Conservation (phyloP, 2,113 vertebrate species). For the Periophthalmodon schlosseri region DNA sequence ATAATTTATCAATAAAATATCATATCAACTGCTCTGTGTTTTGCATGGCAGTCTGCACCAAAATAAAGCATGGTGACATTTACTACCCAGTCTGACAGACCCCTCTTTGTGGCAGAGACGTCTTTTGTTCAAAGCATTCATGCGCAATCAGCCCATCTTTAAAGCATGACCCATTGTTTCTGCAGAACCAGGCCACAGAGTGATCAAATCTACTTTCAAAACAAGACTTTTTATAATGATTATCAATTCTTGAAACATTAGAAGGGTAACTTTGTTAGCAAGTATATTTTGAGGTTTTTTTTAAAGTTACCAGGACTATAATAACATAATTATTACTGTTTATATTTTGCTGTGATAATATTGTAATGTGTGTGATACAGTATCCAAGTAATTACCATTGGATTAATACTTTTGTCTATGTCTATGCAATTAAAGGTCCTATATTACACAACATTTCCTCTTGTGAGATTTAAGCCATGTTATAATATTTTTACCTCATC, state of each 20-base stretch:
- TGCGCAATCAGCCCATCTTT: conserved; percentile 67
- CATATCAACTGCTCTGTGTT: conserved; percentile 11
- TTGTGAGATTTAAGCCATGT: no score
- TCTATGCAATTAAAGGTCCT: background rate
- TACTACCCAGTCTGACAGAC: conserved; percentile 53
- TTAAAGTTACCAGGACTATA: background rate
- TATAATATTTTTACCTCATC: no score
- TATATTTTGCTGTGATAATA: no score
- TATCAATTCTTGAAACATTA: background rate
- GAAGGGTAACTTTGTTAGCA: background rate
- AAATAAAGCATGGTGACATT: conserved; percentile 61
- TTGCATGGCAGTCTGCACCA: conserved; percentile 18
- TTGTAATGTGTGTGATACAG: no score
- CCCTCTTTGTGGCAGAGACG: conserved; percentile 65
- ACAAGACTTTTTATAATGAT: conserved; percentile 4
- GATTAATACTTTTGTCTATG: no score
- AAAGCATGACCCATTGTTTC: conserved; percentile 71
- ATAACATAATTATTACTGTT: background rate
- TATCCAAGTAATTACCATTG: no score
- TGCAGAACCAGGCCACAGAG: conserved; percentile 35
- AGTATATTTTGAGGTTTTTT: background rate
- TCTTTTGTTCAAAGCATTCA: conserved; percentile 58
- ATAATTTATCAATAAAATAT: background rate
- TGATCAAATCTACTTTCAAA: conserved; percentile 31
- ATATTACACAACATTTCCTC: no score